Conservation (phyloP, 2,113 vertebrate species). For the Canis aureus region DNA sequence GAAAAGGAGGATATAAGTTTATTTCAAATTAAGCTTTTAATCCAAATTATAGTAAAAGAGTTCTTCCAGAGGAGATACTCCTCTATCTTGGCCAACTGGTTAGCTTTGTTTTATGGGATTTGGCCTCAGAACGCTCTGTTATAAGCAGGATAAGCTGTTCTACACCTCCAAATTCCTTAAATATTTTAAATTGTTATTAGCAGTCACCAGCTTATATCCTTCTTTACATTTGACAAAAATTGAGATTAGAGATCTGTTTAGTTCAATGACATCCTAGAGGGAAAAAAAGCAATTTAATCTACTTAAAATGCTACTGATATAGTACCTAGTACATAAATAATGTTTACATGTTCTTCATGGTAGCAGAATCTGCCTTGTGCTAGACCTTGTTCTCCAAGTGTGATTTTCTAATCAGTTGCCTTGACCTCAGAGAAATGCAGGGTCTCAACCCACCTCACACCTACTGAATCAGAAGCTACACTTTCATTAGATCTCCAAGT, state of each 20-base stretch:
- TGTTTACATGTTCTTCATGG: neutral
- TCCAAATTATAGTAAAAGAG: constrained; percentile 24
- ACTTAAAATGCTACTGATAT: neutral
- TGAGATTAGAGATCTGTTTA: neutral
- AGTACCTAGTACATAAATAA: neutral
- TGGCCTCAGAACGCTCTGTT: neutral
- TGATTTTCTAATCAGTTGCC: neutral
- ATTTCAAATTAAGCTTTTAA: neutral
- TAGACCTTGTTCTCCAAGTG: neutral
- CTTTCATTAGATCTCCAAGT: neutral
- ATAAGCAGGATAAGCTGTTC: neutral
- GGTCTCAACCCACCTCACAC: neutral
- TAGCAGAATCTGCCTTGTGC: neutral
- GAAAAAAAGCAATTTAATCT: neutral
- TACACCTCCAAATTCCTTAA: neutral
- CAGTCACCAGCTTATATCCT: neutral
- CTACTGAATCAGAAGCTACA: neutral
- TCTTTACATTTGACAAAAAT: constrained; percentile 23
- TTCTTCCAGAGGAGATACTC: constrained; percentile 18
- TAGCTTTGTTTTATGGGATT: neutral
- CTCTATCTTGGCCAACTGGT: neutral
- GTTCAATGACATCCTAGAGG: neutral
- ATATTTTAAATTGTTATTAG: neutral
- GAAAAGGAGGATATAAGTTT: neutral
- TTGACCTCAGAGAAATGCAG: neutral